Evolutionary conservation across 2,113 vertebrate species (phyloP).

Genomic region (Australoheros scitulus): DNA sequence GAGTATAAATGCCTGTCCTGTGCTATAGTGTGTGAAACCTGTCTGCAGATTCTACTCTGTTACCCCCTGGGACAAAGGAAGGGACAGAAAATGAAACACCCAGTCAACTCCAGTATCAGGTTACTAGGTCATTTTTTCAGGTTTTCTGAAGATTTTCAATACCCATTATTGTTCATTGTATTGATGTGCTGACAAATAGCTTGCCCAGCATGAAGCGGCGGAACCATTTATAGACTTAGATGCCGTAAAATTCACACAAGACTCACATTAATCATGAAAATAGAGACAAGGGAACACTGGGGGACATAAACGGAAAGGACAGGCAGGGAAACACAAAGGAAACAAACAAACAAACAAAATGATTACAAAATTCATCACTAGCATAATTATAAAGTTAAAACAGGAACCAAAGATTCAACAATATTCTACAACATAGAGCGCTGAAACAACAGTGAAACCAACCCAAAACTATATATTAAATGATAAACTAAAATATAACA

Average conservation of each 20-base stretch:
- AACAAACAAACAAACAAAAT: too few relatives aligned
- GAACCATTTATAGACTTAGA: not conserved
- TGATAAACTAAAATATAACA: not conserved
- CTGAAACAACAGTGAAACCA: too few relatives aligned
- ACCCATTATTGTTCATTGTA: conserved; percentile 70
- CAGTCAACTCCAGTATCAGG: conserved; percentile 52
- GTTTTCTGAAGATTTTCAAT: conserved; percentile 68
- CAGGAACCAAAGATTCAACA: too few relatives aligned
- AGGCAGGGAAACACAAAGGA: too few relatives aligned
- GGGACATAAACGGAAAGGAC: not conserved
- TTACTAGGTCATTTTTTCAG: conserved; percentile 66
- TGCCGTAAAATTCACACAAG: not conserved
- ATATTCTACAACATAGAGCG: too few relatives aligned
- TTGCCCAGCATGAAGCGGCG: not conserved
- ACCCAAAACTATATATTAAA: too few relatives aligned
- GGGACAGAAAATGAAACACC: conserved; percentile 29
- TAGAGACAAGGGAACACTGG: not conserved
- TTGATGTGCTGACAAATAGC: not conserved
- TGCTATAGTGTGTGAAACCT: conserved; percentile 52
- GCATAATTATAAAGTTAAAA: too few relatives aligned
- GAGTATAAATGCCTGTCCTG: conserved; percentile 35
- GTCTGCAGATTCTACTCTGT: conserved; percentile 47
- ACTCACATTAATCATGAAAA: not conserved
- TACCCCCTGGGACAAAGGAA: conserved; percentile 12
- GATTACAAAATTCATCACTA: too few relatives aligned